phyloP scores from a whole-genome alignment of 2,113 vertebrate species.

The Cyphomyrus discorhynchus region DNA sequence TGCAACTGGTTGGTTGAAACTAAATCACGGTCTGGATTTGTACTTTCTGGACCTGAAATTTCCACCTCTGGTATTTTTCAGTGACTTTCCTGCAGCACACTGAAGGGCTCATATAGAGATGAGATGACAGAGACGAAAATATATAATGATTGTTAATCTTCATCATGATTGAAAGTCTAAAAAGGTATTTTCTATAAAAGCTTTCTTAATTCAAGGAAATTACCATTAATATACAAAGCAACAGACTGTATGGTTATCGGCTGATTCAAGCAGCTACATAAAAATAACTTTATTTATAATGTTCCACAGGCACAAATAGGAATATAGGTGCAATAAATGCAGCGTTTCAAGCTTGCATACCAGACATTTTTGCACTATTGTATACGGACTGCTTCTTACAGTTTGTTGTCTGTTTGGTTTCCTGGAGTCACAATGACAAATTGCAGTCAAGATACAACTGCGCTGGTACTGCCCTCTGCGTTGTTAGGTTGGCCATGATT shows the following conservation, averaged over 20 bases:
- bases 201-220: not conserved
- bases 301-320: not conserved
- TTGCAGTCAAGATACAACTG: not conserved
- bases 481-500: not conserved
- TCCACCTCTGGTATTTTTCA: not conserved
- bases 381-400: not conserved
- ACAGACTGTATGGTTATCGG: not conserved
- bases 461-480: not conserved
- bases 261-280: not conserved
- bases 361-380: not conserved
- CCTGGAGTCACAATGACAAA: not conserved
- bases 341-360: not conserved
- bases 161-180: not conserved
- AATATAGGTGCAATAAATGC: not conserved
- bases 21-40: too few relatives aligned
- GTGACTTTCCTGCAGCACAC: not conserved
- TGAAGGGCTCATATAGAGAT: not conserved
- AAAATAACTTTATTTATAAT: not conserved
- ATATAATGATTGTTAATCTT: not conserved
- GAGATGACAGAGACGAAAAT: not conserved
- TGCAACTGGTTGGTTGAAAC: too few relatives aligned
- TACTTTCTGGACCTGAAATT: too few relatives aligned
- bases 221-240: not conserved
- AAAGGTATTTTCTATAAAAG: not conserved
- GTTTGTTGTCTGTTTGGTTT: not conserved